Evolutionary conservation across 2,888 invertebrate genomes (phyloP).

Genomic region (Parochlus steinenii): DNA sequence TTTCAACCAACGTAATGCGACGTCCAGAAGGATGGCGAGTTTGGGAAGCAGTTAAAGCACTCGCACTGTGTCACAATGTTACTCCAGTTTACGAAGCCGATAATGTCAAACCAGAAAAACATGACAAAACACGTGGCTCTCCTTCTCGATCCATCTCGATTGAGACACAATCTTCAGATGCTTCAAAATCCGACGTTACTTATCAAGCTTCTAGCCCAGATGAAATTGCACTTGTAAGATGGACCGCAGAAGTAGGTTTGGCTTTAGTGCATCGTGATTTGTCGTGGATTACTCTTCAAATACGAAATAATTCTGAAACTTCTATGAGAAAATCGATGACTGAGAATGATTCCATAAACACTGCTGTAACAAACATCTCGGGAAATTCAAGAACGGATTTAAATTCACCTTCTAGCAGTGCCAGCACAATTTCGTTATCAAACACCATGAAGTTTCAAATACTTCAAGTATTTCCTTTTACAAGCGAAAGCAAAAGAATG

Average conservation of each 20-base stretch:
- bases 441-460: slow-evolving; percentile 44
- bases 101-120: slow-evolving; percentile 21
- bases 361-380: slow-evolving; percentile 12
- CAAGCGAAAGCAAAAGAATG: slow-evolving; percentile 83
- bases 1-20: slow-evolving; percentile 33
- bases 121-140: slow-evolving; percentile 19
- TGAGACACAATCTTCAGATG: slow-evolving; percentile 18
- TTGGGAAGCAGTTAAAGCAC: slow-evolving; percentile 78
- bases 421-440: slow-evolving; percentile 27
- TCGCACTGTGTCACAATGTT: slow-evolving; percentile 97
- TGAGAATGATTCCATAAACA: slow-evolving; percentile 12
- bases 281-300: slow-evolving; percentile 35
- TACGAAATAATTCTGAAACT: no score
- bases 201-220: slow-evolving; percentile 82
- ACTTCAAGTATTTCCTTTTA: slow-evolving; percentile 75
- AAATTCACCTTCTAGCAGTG: slow-evolving; percentile 17
- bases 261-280: slow-evolving; percentile 41
- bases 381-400: slow-evolving; percentile 7
- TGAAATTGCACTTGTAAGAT: slow-evolving; percentile 85
- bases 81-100: slow-evolving; percentile 82
- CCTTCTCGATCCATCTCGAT: slow-evolving; percentile 28
- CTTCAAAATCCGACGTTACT: slow-evolving; percentile 21
- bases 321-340: slow-evolving; percentile 5
- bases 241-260: slow-evolving; percentile 63
- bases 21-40: slow-evolving; percentile 57